phyloP scores from a whole-genome alignment of 2,888 invertebrate genomes.

The Cheilosia soror region DNA sequence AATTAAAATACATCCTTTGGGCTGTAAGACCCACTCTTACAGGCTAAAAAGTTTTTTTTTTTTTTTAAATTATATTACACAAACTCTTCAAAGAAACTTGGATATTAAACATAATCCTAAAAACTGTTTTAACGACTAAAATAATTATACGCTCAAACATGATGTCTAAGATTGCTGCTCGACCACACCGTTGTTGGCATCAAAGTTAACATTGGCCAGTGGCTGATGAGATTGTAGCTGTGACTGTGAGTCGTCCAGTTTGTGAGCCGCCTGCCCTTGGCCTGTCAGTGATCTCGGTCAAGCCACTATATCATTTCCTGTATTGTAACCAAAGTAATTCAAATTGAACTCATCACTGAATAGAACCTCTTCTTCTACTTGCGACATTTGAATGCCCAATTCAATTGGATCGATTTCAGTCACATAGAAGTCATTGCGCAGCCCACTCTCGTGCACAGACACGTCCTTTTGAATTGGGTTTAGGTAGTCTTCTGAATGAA shows the following conservation, averaged over 20 bases:
- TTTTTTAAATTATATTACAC: constrained; percentile 62
- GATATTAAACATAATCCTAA: background rate
- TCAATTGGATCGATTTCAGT: constrained; percentile 84
- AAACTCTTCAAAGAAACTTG: constrained; percentile 26
- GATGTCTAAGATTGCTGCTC: constrained; percentile 40
- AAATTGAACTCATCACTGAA: constrained; percentile 84
- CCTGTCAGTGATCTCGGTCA: constrained; percentile 79
- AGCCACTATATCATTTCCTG: constrained; percentile 83
- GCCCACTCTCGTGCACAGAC: constrained; percentile 89
- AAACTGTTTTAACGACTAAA: constrained; percentile 29
- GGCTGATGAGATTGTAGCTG: constrained; percentile 23
- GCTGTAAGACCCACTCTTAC: background rate
- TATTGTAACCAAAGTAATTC: constrained; percentile 83
- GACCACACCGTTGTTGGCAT: constrained; percentile 34
- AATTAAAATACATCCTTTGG: constrained; percentile 26
- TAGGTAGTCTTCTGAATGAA: constrained; percentile 85
- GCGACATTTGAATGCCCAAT: constrained; percentile 82
- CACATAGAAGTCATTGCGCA: constrained; percentile 84
- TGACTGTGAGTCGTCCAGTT: constrained; percentile 25
- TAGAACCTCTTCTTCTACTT: constrained; percentile 82
- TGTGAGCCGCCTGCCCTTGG: constrained; percentile 14
- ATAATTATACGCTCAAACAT: background rate
- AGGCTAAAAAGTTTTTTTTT: constrained; percentile 18
- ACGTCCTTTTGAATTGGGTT: constrained; percentile 91
- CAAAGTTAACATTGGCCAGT: constrained; percentile 35